A percentile compares a stretch with the other conserved stretches of the same genome.
phyloP scores from a whole-genome alignment of 2,113 vertebrate genomes.

The Labrus mixtus region DNA sequence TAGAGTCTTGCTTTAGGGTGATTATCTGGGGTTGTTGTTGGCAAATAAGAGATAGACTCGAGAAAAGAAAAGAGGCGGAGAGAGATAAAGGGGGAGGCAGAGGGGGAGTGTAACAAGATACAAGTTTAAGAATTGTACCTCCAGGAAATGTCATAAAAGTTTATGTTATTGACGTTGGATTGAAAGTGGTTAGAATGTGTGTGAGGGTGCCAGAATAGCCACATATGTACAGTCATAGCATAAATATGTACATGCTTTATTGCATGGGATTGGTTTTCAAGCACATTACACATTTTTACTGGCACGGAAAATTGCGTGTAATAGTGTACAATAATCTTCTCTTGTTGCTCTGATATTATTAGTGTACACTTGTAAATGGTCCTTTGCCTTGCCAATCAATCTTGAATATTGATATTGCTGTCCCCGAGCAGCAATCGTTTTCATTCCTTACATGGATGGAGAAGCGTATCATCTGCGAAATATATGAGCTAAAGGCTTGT shows the following conservation, averaged over 20 bases:
- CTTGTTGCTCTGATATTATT: too few species aligned
- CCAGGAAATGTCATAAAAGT: conserved; percentile 30
- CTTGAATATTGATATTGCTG: background rate
- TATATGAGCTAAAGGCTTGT: too few species aligned
- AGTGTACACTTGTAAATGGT: background rate
- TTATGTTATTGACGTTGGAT: conserved; percentile 20
- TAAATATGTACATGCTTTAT: background rate
- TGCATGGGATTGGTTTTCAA: too few species aligned
- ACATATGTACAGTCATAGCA: background rate
- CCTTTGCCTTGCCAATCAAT: conserved; percentile 26
- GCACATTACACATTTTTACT: too few species aligned
- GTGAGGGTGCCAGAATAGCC: background rate
- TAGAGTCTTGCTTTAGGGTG: conserved; percentile 49
- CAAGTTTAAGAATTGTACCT: conserved; percentile 1
- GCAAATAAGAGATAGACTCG: conserved; percentile 10
- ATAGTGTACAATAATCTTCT: conserved; percentile 17
- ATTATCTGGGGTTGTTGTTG: conserved; percentile 48
- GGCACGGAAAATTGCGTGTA: too few species aligned
- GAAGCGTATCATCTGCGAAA: too few species aligned
- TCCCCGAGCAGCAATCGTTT: too few species aligned
- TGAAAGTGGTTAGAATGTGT: conserved; percentile 17
- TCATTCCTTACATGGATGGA: too few species aligned
- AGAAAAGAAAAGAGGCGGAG: conserved; percentile 23
- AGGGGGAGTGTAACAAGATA: conserved; percentile 1
- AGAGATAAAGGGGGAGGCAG: background rate